phyloP scores from a whole-genome alignment of 2,797 vertebrate genomes.

The Macroramphosus scolopax region DNA sequence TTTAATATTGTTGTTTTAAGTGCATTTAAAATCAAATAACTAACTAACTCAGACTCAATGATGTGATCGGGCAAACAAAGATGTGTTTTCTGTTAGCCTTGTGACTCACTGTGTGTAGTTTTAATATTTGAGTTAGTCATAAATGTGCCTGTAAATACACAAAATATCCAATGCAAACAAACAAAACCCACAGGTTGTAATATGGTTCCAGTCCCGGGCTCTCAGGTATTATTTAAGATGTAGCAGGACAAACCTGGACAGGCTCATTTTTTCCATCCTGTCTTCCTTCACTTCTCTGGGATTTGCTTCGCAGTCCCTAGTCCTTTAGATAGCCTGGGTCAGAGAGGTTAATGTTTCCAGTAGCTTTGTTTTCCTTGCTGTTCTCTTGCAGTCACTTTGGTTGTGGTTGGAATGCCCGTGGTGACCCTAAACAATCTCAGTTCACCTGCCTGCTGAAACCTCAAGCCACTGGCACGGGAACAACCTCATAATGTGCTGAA shows the following conservation, averaged over 20 bases:
- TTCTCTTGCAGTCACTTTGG: conserved; percentile 9
- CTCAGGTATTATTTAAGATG: conserved; percentile 30
- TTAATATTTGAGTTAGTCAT: too few relatives aligned
- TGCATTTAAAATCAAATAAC: neutral
- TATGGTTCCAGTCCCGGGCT: conserved; percentile 9
- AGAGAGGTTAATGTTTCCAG: conserved; percentile 10
- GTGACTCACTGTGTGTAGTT: too few relatives aligned
- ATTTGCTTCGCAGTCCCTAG: conserved; percentile 19
- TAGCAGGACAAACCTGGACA: conserved; percentile 37
- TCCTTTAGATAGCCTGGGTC: conserved; percentile 5
- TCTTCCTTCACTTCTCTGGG: conserved; percentile 10
- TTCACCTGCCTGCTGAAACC: conserved; percentile 45
- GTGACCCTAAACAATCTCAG: conserved; percentile 53
- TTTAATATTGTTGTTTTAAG: neutral
- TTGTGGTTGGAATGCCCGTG: conserved; percentile 44
- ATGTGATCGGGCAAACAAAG: too few relatives aligned
- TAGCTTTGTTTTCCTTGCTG: conserved; percentile 32
- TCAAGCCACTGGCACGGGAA: conserved; percentile 32
- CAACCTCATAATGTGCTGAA: conserved; percentile 5
- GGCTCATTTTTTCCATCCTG: neutral
- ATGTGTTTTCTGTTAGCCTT: too few relatives aligned
- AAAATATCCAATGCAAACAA: too few relatives aligned
- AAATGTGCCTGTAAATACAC: too few relatives aligned
- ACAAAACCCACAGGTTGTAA: conserved; percentile 3
- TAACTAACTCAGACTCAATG: too few relatives aligned